These are phyloP conservation scores for Ceratina australensis DNA, from an alignment of 1,140 invertebrate species.

Conservation along the genomic window DNA sequence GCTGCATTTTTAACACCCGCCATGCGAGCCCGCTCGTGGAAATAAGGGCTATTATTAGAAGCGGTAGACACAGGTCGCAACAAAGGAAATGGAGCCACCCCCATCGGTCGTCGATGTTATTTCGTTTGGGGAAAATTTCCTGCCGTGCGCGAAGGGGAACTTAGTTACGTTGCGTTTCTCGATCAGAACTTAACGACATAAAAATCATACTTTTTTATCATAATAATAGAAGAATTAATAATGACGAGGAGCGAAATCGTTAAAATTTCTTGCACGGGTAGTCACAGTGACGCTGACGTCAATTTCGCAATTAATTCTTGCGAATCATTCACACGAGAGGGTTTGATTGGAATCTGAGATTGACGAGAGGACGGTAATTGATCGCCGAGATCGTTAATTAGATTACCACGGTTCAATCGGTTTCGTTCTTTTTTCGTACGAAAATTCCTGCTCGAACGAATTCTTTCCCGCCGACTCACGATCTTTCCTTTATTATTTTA, in stretches of 20 bases:
- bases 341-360: slow-evolving; percentile 25
- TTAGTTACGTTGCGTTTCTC: not conserved
- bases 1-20: slow-evolving; percentile 57
- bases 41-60: slow-evolving; percentile 63
- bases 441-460: not conserved
- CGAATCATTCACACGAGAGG: not conserved
- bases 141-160: not conserved
- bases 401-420: not conserved
- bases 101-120: not conserved
- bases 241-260: not conserved
- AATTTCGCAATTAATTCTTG: slow-evolving; percentile 11
- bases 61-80: slow-evolving; percentile 57
- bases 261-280: not conserved
- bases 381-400: slow-evolving; percentile 34
- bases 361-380: slow-evolving; percentile 11
- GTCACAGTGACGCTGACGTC: not conserved
- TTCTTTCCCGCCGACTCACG: not conserved
- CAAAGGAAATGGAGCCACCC: slow-evolving; percentile 51
- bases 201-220: not conserved
- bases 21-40: slow-evolving; percentile 43
- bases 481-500: not conserved
- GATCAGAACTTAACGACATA: not conserved
- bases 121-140: slow-evolving; percentile 19
- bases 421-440: not conserved
- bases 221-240: not conserved